Evolutionary conservation across 2,888 invertebrate genomes (phyloP).

Genomic region (Polymixis lichenea): DNA sequence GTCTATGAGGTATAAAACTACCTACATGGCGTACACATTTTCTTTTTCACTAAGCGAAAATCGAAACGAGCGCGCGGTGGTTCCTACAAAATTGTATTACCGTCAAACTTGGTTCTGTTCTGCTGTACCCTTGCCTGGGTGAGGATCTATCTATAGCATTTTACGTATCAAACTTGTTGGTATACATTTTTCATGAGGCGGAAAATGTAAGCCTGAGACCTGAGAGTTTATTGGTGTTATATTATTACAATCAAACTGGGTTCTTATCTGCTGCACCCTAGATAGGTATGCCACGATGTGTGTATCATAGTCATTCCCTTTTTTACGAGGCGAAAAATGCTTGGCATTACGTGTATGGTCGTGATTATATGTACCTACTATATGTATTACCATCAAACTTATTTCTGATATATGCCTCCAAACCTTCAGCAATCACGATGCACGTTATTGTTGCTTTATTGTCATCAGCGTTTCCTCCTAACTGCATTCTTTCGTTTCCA

Average conservation of each 20-base stretch:
- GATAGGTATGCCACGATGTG: not conserved
- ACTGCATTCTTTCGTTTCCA: not conserved
- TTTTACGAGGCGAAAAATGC: not conserved
- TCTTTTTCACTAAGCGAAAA: too few species aligned
- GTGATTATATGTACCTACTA: not conserved
- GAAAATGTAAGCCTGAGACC: not conserved
- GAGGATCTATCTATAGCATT: not conserved
- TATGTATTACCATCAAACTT: not conserved
- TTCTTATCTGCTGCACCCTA: not conserved
- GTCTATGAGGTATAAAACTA: too few species aligned
- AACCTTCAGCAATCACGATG: constrained; percentile 1
- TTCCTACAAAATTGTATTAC: not conserved
- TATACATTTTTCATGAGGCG: not conserved
- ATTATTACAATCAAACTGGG: not conserved
- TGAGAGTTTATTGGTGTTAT: not conserved
- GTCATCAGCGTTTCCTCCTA: not conserved
- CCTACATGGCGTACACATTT: too few species aligned
- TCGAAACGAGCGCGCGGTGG: not conserved
- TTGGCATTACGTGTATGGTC: not conserved
- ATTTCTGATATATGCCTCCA: not conserved
- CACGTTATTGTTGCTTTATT: not conserved
- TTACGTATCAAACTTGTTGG: not conserved
- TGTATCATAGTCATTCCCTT: too few species aligned
- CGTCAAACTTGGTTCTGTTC: not conserved
- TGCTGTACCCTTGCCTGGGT: not conserved